Evolutionary conservation across 2,888 invertebrate species (phyloP), one percentile per base, ranked within the genome.

Genomic region (Rhaphigaster nebulosa): DNA sequence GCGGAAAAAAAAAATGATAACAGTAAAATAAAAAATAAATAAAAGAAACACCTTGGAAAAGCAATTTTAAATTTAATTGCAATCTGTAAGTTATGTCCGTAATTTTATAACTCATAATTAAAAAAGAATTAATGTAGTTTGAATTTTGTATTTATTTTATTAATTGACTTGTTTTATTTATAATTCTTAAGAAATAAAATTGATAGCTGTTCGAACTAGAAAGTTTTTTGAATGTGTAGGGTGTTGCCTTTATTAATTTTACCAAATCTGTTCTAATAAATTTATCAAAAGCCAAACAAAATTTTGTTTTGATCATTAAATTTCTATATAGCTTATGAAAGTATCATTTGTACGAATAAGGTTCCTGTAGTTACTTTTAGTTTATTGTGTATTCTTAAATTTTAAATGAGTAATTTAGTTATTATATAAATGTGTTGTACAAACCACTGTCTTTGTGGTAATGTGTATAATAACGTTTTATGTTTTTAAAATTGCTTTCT

Each of bases 291-390:
- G 4, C 45, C 13, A 26, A 84, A 41, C 26, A 45, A 84, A 45
- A 26, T 84, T 80, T 45, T 84, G 41, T 84, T 84, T n/a, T 84
- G 45, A 45, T 84, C 15, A 45, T 45, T 41, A 45, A 8, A 84
- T 45, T 84, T 34, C 45, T 34, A 13, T 84, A n/a, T 45, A 45
- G 84, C 84, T 45, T 84, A 0, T n/a, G 45, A 84, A 84, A 84
- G 41, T n/a, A 70, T 70, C 70, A 70, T 70, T 70, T 84, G 41
- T 84, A 84, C 12, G 15, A 84, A 84, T 84, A 84, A 84, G 84
- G 84, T 84, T 84, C 84, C 84, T 84, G 84, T 84, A 84, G 84
- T 41, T 84, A 84, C 84, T 84, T 84, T 84, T 84, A 84, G 84
- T 84, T 84, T n/a, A 84, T 45, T 84, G 84, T 84, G 84, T 84